These are phyloP conservation scores for Cydia pomonella DNA, from an alignment of 1,140 invertebrate species.

Conservation along the genomic window DNA sequence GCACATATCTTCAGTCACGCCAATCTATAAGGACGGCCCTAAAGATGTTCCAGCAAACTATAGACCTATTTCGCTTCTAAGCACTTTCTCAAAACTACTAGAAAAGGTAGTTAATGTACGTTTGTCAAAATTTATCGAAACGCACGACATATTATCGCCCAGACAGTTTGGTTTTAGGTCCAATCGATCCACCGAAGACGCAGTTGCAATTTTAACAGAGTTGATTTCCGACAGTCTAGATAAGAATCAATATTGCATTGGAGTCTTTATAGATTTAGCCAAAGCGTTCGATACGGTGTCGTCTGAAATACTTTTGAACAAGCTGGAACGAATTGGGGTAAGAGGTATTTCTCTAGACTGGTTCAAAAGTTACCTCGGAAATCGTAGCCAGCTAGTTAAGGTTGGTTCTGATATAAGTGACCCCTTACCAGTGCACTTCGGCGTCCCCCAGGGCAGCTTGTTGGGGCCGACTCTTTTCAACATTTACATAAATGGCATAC, in stretches of 20 bases:
- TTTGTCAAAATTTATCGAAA: background rate
- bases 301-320: background rate
- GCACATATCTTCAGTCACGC: too few species aligned
- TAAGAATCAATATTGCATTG: background rate
- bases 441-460: too few species aligned
- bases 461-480: too few species aligned
- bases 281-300: conserved; percentile 33
- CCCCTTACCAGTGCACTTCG: too few species aligned
- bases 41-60: background rate
- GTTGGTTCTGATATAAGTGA: too few species aligned
- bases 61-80: conserved; percentile 16
- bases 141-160: background rate
- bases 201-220: background rate
- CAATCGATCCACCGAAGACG: conserved; percentile 18
- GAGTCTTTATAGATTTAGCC: conserved; percentile 25
- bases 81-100: conserved; percentile 3
- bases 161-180: conserved; percentile 27
- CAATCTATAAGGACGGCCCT: too few species aligned
- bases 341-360: too few species aligned
- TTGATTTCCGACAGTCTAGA: background rate
- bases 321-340: background rate
- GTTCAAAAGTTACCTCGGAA: too few species aligned
- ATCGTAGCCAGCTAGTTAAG: too few species aligned
- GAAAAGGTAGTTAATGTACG: conserved; percentile 20
- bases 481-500: too few species aligned